These are phyloP conservation scores for Chelonus formosanus DNA, from an alignment of 2,888 invertebrate species.

Conservation along the genomic window DNA sequence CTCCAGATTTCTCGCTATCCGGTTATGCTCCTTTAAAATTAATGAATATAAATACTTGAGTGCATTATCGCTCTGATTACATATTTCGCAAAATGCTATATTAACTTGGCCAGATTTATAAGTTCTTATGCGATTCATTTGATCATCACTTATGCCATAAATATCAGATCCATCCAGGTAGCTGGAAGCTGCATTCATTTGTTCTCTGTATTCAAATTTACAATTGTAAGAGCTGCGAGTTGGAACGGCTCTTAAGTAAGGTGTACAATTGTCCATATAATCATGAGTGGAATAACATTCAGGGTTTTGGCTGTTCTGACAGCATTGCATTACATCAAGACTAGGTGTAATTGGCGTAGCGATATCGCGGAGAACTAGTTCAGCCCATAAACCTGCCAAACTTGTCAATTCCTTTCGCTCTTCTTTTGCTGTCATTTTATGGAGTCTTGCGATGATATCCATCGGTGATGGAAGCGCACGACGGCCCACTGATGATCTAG, in stretches of 20 bases:
- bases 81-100: constrained; percentile 73
- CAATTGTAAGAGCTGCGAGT: constrained; percentile 55
- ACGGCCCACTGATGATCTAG: constrained; percentile 67
- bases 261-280: constrained; percentile 67
- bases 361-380: constrained; percentile 77
- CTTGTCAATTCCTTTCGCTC: constrained; percentile 81
- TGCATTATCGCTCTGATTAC: constrained; percentile 69
- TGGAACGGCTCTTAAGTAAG: constrained; percentile 78
- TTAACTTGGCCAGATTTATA: constrained; percentile 79
- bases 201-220: constrained; percentile 73
- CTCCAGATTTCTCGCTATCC: constrained; percentile 76
- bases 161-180: constrained; percentile 85
- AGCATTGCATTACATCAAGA: constrained; percentile 48
- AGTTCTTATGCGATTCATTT: constrained; percentile 74
- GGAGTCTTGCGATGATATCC: constrained; percentile 70
- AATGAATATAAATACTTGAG: constrained; percentile 78
- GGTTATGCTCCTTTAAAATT: constrained; percentile 81
- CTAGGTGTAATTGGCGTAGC: constrained; percentile 73
- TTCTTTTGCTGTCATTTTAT: constrained; percentile 70
- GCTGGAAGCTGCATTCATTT: constrained; percentile 85
- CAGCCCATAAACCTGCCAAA: constrained; percentile 82
- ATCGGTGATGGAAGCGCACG: constrained; percentile 73
- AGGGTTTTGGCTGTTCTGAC: constrained; percentile 51
- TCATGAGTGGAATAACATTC: constrained; percentile 68
- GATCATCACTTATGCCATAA: constrained; percentile 81